Conservation (phyloP, 2,888 invertebrate genomes). For the Heliconius aoede region DNA sequence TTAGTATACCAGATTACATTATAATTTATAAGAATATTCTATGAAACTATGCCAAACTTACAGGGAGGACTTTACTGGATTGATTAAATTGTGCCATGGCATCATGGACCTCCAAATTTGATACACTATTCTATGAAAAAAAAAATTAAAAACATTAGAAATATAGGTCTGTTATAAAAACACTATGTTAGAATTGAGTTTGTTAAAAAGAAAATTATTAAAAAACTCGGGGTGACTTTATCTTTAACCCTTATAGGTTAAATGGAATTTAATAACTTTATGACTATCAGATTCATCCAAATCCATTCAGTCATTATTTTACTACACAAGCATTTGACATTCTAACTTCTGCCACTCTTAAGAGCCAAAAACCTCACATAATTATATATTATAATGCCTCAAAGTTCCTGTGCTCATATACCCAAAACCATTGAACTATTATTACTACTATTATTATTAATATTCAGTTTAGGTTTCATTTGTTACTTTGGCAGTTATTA, state of each 20-base stretch:
- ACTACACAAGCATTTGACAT: too few species aligned
- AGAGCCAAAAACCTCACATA: too few species aligned
- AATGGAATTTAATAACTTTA: too few species aligned
- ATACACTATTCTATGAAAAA: background rate
- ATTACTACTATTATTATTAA: too few species aligned
- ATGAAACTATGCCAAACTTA: background rate
- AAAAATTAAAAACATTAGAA: background rate
- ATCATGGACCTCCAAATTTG: slow-evolving; percentile 3
- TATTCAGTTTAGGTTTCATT: too few species aligned
- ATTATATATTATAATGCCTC: too few species aligned
- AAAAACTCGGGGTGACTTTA: background rate
- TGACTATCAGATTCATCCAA: too few species aligned
- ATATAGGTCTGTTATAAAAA: background rate
- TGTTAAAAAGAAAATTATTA: background rate
- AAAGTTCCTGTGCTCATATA: too few species aligned
- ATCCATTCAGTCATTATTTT: too few species aligned
- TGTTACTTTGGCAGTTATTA: too few species aligned
- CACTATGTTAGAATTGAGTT: background rate
- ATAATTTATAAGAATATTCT: background rate
- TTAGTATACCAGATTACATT: background rate
- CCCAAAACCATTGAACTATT: too few species aligned
- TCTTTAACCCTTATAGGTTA: background rate
- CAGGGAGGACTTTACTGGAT: background rate
- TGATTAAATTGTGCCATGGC: background rate
- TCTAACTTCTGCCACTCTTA: too few species aligned